phyloP scores from a whole-genome alignment of 2,113 vertebrate species.

The Danionella cerebrum region DNA sequence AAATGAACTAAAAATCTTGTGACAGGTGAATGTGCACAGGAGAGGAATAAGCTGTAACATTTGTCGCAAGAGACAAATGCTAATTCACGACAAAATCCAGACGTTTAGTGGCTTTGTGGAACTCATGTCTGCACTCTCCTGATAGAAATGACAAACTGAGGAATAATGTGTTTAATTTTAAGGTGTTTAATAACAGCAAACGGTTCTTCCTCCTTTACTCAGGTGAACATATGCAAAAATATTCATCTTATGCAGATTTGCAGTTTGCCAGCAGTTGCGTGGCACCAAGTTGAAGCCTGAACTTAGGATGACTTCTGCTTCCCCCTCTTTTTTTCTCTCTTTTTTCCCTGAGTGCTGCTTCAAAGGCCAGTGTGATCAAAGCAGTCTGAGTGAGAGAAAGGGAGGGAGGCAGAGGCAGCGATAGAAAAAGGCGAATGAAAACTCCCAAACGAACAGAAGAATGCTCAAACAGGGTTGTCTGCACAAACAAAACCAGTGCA shows the following conservation, averaged over 20 bases:
- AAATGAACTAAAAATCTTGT: not conserved
- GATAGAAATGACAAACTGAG: slow-evolving; percentile 33
- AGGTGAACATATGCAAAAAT: slow-evolving; percentile 56
- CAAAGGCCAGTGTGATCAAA: slow-evolving; percentile 84
- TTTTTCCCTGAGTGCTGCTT: slow-evolving; percentile 76
- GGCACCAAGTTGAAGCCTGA: slow-evolving; percentile 70
- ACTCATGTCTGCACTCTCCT: not conserved
- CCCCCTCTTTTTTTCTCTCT: slow-evolving; percentile 68
- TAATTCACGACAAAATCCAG: slow-evolving; percentile 4
- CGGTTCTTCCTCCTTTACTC: slow-evolving; percentile 21
- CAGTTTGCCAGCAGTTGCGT: slow-evolving; percentile 66
- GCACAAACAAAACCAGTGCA: slow-evolving; percentile 61
- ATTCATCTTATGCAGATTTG: slow-evolving; percentile 50
- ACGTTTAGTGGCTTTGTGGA: not conserved
- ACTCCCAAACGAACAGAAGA: slow-evolving; percentile 55
- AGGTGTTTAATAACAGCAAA: slow-evolving; percentile 7
- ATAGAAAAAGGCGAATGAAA: slow-evolving; percentile 49
- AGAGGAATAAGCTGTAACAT: not conserved
- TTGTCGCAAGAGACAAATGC: not conserved
- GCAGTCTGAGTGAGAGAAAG: slow-evolving; percentile 62
- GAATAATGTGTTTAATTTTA: slow-evolving; percentile 26
- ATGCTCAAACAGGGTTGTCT: slow-evolving; percentile 51
- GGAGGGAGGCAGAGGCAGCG: slow-evolving; percentile 43
- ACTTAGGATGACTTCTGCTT: slow-evolving; percentile 75
- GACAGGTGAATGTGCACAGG: slow-evolving; percentile 2